Evolutionary conservation across 1,140 invertebrate genomes (phyloP).

Genomic region (Leptinotarsa texana): DNA sequence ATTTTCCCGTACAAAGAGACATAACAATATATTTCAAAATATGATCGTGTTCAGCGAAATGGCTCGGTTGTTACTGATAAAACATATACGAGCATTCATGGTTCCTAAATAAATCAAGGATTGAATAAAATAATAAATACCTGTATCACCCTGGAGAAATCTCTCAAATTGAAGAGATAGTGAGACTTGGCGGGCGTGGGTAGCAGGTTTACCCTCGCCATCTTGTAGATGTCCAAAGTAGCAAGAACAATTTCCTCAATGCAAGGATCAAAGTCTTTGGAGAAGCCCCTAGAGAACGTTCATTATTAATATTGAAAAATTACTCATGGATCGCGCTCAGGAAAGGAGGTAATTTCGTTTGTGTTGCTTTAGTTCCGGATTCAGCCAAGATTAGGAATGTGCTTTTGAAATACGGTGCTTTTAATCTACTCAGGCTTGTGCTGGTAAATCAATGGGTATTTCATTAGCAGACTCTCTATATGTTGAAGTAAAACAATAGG

Average conservation of each 20-base stretch:
- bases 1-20: too few species aligned
- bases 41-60: too few species aligned
- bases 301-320: constrained; percentile 21
- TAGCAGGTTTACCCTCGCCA: constrained; percentile 78
- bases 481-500: too few species aligned
- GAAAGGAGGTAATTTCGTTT: neutral
- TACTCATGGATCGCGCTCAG: neutral
- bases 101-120: neutral
- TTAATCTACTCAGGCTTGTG: neutral
- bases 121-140: constrained; percentile 51
- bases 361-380: neutral
- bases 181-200: constrained; percentile 91
- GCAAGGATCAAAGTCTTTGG: constrained; percentile 92
- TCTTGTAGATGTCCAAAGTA: constrained; percentile 86
- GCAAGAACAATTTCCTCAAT: constrained; percentile 87
- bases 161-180: constrained; percentile 93
- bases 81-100: too few species aligned
- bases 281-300: constrained; percentile 74
- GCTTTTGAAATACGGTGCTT: neutral
- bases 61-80: too few species aligned
- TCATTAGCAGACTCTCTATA: too few species aligned
- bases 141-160: constrained; percentile 91
- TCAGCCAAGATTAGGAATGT: neutral
- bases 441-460: too few species aligned
- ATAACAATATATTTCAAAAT: too few species aligned